A percentile compares a stretch with the other conserved stretches of the same genome.
These are phyloP conservation scores for Brenthis ino DNA, from an alignment of 2,888 invertebrate species.

Conservation along the genomic window DNA sequence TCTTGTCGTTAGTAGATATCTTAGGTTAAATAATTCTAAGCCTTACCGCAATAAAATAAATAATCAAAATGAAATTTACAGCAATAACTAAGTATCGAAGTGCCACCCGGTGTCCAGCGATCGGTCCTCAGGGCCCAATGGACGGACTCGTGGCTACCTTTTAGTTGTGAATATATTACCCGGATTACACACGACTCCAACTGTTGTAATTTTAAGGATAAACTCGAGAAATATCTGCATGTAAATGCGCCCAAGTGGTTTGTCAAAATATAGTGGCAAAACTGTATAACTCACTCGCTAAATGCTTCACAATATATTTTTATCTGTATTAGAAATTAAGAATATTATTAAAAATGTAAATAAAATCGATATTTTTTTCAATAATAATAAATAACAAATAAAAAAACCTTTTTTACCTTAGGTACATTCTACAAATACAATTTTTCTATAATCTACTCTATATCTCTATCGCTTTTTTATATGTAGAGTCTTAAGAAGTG, in stretches of 20 bases:
- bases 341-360: no score
- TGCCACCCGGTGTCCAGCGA: conserved; percentile 65
- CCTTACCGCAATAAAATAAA: not conserved
- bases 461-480: no score
- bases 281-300: conserved; percentile 1
- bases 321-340: not conserved
- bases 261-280: conserved; percentile 32
- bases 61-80: conserved; percentile 30
- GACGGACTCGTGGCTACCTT: conserved; percentile 58
- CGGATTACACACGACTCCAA: conserved; percentile 63
- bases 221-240: conserved; percentile 65
- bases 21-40: not conserved
- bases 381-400: no score
- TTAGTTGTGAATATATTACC: conserved; percentile 79
- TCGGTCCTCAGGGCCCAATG: conserved; percentile 64
- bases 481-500: no score
- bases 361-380: no score
- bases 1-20: not conserved
- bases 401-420: no score
- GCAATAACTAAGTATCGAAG: conserved; percentile 25
- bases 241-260: conserved; percentile 56
- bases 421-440: no score
- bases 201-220: conserved; percentile 67
- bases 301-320: not conserved
- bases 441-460: no score